Base-by-base conservation (phyloP, 2,888 invertebrate species). In the Hypolimnas misippus region DNA sequence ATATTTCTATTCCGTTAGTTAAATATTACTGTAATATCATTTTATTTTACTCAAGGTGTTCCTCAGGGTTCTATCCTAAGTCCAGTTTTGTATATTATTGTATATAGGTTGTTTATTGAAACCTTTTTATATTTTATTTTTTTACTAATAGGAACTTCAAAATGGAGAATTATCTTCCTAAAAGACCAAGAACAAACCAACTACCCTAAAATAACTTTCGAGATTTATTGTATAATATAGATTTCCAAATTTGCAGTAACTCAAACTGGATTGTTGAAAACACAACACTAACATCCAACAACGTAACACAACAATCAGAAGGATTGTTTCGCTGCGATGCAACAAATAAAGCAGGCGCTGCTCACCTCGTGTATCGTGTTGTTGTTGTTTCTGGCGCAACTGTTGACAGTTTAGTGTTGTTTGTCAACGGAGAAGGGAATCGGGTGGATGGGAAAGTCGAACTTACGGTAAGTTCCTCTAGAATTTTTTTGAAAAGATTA, bases 261-360 rank as follows among this genome's bases (percentile, higher is more conserved):
- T 76, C 83, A 1, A 73, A 83, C 55, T 91, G 91, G 91, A 65
- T 70, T 0, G 40, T 74, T 1, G 62, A 73, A 1, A 79, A 84
- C 40, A 70, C 76, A 0, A 76, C 81, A 0, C 49, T 91, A 19
- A 69, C 73, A 1, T 73, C 77, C 1, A 60, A 70, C 0, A 82
- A 84, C 31, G 72, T 86, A 19, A 71, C 85, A 0, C 21, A 63
- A 0, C 40, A 65, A 0, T 81, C 93, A 14, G 87, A 83, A 49
- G 94, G 94, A 0, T 72, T 89, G 19, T 94, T 93, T 75, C 92
- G 89, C 0, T 95, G 95, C 70, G 83, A 89, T 12, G 95, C 95
- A 0, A 78, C 75, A n/a, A 95, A 94, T 75, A 82, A 82, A 51
- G 95, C 93, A 0, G 95, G 95, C 0, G 79, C 82, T 0, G 82